Evolutionary conservation across 1,140 invertebrate species (phyloP).

Genomic region (Tyrophagus putrescentiae): DNA sequence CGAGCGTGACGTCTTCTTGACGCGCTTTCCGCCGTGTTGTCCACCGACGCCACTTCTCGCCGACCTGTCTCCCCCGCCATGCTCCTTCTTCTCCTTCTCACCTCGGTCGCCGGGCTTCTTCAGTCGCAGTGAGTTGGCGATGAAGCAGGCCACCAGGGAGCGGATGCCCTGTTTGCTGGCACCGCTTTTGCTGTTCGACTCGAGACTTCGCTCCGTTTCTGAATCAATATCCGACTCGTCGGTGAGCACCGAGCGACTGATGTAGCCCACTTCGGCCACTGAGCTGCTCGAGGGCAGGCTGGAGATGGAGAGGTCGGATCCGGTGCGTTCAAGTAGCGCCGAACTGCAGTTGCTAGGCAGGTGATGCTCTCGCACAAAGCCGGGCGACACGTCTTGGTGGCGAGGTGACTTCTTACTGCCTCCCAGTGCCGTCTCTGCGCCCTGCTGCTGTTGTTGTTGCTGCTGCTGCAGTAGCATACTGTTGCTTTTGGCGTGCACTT

Average conservation of each 20-base stretch:
- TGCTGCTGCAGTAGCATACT: neutral
- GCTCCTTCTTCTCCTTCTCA: neutral
- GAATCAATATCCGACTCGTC: conserved; percentile 23
- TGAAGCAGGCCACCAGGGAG: conserved; percentile 16
- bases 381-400: neutral
- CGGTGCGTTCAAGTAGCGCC: conserved; percentile 6
- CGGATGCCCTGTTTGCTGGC: conserved; percentile 1
- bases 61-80: neutral
- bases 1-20: neutral
- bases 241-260: conserved; percentile 23
- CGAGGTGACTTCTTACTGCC: neutral
- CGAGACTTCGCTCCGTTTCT: conserved; percentile 13
- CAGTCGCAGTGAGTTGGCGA: conserved; percentile 6
- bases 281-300: conserved; percentile 24
- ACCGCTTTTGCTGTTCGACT: neutral
- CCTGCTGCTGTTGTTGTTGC: neutral
- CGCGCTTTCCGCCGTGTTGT: neutral
- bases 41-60: neutral
- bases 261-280: conserved; percentile 20
- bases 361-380: neutral
- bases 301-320: conserved; percentile 20
- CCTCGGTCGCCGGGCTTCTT: neutral
- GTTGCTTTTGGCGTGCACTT: neutral
- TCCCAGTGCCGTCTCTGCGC: neutral
- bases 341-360: neutral